Evolutionary conservation across 2,113 vertebrate species (phyloP).

Genomic region (Lamprotornis superbus): DNA sequence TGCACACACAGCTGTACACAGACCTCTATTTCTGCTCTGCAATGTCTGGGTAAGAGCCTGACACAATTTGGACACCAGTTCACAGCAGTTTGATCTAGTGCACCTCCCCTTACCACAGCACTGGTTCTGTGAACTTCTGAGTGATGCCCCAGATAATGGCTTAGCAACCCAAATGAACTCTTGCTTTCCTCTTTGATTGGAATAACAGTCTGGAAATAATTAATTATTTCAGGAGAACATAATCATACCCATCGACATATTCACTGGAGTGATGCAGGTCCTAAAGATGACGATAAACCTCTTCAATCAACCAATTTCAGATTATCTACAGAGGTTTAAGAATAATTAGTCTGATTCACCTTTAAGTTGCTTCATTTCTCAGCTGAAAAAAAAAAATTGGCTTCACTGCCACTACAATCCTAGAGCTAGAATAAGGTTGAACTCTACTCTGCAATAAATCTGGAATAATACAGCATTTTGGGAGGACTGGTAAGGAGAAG

Average conservation of each 20-base stretch:
- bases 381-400: background rate
- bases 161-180: background rate
- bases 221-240: background rate
- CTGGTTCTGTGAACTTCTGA: background rate
- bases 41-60: background rate
- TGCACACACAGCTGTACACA: background rate
- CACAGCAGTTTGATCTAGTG: background rate
- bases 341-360: background rate
- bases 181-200: background rate
- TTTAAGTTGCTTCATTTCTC: background rate
- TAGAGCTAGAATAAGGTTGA: background rate
- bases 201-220: background rate
- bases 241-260: background rate
- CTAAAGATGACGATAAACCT: background rate
- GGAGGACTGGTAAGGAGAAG: background rate
- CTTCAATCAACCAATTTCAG: background rate
- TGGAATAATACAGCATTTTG: background rate
- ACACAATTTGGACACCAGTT: background rate
- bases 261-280: background rate
- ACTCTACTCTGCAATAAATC: background rate
- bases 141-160: background rate
- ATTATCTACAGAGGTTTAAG: background rate
- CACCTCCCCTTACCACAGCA: fast-evolving
- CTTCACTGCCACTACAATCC: background rate
- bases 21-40: background rate